A percentile compares a stretch with the other conserved stretches of the same genome.
These are phyloP conservation scores for Lipophrys pholis DNA, from an alignment of 2,113 vertebrate genomes.

Conservation along the genomic window DNA sequence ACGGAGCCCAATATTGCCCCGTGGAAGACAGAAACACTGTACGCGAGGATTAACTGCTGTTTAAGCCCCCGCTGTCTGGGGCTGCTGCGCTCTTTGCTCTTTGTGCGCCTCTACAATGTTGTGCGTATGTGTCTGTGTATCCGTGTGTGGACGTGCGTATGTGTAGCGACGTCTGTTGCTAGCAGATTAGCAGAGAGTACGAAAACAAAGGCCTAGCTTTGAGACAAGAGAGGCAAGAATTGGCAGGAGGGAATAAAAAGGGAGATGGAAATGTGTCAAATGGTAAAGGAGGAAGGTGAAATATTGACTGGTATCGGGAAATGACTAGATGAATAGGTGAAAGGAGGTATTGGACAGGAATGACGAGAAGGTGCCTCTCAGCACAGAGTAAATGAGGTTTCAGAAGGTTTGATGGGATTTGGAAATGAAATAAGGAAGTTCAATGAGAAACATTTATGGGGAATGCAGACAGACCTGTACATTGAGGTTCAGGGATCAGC, in stretches of 20 bases:
- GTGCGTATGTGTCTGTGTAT: not conserved
- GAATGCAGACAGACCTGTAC: slow-evolving; percentile 23
- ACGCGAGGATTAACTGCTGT: slow-evolving; percentile 73
- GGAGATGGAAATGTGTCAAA: slow-evolving; percentile 27
- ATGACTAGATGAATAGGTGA: slow-evolving; percentile 27
- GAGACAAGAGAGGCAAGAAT: slow-evolving; percentile 50
- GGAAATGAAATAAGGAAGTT: slow-evolving; percentile 50
- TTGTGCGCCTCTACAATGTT: slow-evolving; percentile 22
- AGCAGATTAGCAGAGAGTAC: slow-evolving; percentile 73
- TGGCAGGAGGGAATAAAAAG: slow-evolving; percentile 29
- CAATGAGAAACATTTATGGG: slow-evolving; percentile 37
- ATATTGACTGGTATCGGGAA: slow-evolving; percentile 47
- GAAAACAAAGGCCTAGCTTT: slow-evolving; percentile 68
- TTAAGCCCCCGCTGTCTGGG: slow-evolving; percentile 66
- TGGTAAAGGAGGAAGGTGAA: slow-evolving; percentile 40
- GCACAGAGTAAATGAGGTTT: slow-evolving; percentile 44
- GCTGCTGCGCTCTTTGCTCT: slow-evolving; percentile 51
- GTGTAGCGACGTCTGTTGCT: slow-evolving; percentile 70
- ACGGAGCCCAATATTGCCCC: slow-evolving; percentile 54
- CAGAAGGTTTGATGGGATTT: slow-evolving; percentile 58
- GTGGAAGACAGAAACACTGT: slow-evolving; percentile 69
- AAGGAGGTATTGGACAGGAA: slow-evolving; percentile 21
- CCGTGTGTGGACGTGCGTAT: slow-evolving; percentile 20
- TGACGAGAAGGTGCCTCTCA: slow-evolving; percentile 42
- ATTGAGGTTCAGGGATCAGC: slow-evolving; percentile 26